Evolutionary conservation across 2,888 invertebrate species (phyloP), one percentile per base, ranked within the genome.

Genomic region (Orgyia antiqua): DNA sequence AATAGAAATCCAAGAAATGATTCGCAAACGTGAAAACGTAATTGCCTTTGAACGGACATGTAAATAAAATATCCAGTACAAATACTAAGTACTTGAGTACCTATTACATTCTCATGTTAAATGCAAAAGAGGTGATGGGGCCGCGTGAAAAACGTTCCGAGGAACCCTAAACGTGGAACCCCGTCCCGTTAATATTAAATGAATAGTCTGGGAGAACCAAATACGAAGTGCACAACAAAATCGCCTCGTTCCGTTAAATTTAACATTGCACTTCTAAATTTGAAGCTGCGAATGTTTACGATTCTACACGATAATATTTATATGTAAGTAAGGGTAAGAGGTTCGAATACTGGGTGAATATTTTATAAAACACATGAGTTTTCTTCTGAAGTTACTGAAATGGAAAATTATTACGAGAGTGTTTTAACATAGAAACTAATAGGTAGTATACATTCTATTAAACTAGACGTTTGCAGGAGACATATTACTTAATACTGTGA

Each of bases 81-180:
- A 71, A 75, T 73, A 73, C 63, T 55, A 62, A 71, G 62, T 62
- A 60, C 65, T 75, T 65, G 68, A 78, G 69, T 70, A 68, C 68
- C 76, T 77, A 84, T 79, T 79, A 79, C 70, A 66, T 58, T 46
- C 76, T 82, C 78, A 82, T 82, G 64, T 77, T 73, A 76, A 68
- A 86, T 84, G 77, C 75, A 83, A 56, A 51, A 49, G 62, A 64
- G 69, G 15, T 15, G 15, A 69, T 71, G 65, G 61, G 68, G 65
- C 54, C 61, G 77, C 73, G 80, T 71, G 79, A 83, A 80, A 82
- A 80, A 78, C 29, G 25, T 26, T 13, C 21, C 27, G 10, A 18
- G 15, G 25, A 28, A 12, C 21, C 28, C 21, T 7, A 36, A n/a
- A 70, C 73, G 70, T 65, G 63, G 64, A 60, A 45, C 53, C 64